Conservation (phyloP, 2,888 invertebrate genomes). For the Tiphia femorata region DNA sequence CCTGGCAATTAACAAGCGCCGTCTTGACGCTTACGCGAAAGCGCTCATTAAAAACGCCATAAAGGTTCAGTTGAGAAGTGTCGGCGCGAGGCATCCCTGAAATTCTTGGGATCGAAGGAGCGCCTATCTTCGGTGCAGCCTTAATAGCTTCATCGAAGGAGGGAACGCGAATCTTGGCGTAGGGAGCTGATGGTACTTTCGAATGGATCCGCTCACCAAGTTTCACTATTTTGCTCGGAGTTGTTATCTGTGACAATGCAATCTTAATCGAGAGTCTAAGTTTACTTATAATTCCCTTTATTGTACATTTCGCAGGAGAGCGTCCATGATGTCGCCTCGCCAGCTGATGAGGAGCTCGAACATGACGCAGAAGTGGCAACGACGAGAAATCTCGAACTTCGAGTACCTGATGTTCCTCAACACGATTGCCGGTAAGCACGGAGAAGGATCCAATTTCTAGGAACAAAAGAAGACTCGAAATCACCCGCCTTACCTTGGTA, state of each 20-base stretch:
- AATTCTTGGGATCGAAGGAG: no score
- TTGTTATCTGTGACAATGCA: no score
- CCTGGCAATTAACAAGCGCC: constrained; percentile 10
- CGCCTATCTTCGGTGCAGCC: no score
- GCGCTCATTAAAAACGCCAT: constrained; percentile 5
- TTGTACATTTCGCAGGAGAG: constrained; percentile 75
- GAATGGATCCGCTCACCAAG: no score
- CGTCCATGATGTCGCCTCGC: constrained; percentile 98
- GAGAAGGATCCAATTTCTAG: no score
- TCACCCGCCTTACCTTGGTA: not conserved
- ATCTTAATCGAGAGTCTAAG: not conserved
- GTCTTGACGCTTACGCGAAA: not conserved
- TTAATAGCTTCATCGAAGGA: no score
- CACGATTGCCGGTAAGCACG: constrained; percentile 96
- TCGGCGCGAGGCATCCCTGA: no score
- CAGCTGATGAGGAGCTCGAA: constrained; percentile 99
- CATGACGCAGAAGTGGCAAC: constrained; percentile 99
- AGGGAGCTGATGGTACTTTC: no score
- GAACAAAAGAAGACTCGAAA: no score
- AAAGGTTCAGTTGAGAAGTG: no score
- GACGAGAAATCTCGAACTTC: constrained; percentile 99
- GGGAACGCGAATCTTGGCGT: no score
- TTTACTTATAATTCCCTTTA: constrained; percentile 4
- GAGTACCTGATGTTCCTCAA: constrained; percentile 99
- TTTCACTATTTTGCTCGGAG: no score